Base-by-base conservation (phyloP, 2,113 vertebrate genomes). In the Chaenocephalus aceratus region DNA sequence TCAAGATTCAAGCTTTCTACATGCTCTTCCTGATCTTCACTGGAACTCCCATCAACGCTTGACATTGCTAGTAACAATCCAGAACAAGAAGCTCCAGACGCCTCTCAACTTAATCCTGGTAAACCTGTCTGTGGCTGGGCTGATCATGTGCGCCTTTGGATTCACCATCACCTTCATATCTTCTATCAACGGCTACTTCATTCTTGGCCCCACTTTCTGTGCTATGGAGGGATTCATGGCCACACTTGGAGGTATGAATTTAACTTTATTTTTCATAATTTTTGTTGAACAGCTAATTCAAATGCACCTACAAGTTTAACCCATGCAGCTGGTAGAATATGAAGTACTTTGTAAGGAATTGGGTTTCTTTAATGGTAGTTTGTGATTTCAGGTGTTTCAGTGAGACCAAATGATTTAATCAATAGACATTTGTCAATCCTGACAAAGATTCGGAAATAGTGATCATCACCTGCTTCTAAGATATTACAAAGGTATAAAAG, bases 1-100 rank as follows among this genome's bases (percentile, higher is more conserved):
- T 77, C 86, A 93, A 91, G 34, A 0, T 93, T 0, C 86, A 96
- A 4, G 94, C 94, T n/a, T 53, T 84, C 72, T 97, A 97, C 89
- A 94, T 96, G 89, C 94, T 96, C 75, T 94, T 96, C 85, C 94
- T 97, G 85, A 95, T 97, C 90, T 93, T 84, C 85, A 92, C 94
- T 0, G 96, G 95, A 48, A 79, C 94, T 23, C 95, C 95, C 77
- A 95, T 96, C 93, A 96, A 96, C 36, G 75, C 83, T 51, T 96
- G 85, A 96, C 95, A 48, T 78, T 96, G 75, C 5, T 94, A 52
- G 95, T 96, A 60, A 96, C 95, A 23, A 91, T 91, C 74, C 94
- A 95, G 61, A 93, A 96, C 80, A 95, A 96, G 94, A 96, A 96
- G 81, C 94, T 96, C 10, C 88, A 91, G 41, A 95, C 96, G 88